These are phyloP conservation scores for Papilio protenor DNA, from an alignment of 2,888 invertebrate genomes.

Conservation along the genomic window DNA sequence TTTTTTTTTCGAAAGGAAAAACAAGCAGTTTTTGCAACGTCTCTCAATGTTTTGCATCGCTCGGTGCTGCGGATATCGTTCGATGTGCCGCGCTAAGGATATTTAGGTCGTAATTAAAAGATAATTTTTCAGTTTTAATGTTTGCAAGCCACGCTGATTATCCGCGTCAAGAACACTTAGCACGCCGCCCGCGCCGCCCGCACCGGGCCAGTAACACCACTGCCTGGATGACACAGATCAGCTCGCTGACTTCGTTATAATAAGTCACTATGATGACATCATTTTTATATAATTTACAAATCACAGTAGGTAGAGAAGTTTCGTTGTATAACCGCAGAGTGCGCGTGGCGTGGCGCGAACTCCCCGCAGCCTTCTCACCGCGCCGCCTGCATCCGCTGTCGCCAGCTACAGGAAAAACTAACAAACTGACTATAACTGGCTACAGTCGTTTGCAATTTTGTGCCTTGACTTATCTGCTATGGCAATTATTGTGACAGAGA, in stretches of 20 bases:
- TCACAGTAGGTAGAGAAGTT: not conserved
- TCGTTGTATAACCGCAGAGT: not conserved
- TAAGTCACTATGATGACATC: not conserved
- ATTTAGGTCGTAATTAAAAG: constrained; percentile 37
- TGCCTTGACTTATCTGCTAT: not conserved
- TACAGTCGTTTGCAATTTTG: not conserved
- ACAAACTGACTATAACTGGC: constrained; percentile 2
- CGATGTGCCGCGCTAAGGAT: constrained; percentile 18
- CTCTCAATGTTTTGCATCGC: constrained; percentile 29
- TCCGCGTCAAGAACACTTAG: constrained; percentile 3
- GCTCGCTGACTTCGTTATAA: not conserved
- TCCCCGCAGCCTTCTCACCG: not conserved
- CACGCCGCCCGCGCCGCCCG: not conserved
- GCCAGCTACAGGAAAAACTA: not conserved
- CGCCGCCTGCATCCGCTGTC: not conserved
- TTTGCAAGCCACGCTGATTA: constrained; percentile 11
- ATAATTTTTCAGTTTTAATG: constrained; percentile 23
- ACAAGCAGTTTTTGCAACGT: constrained; percentile 32
- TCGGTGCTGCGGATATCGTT: constrained; percentile 34
- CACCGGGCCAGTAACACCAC: not conserved
- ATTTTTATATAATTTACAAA: not conserved
- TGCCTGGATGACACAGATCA: constrained; percentile 3
- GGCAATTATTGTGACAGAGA: not conserved
- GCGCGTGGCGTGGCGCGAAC: not conserved
- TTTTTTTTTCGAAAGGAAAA: constrained; percentile 36